Percentiles rank a stretch among this genome's conserved stretches.
These are phyloP conservation scores for Misgurnus mizolepis DNA, from an alignment of 2,113 vertebrate genomes.

Conservation along the genomic window DNA sequence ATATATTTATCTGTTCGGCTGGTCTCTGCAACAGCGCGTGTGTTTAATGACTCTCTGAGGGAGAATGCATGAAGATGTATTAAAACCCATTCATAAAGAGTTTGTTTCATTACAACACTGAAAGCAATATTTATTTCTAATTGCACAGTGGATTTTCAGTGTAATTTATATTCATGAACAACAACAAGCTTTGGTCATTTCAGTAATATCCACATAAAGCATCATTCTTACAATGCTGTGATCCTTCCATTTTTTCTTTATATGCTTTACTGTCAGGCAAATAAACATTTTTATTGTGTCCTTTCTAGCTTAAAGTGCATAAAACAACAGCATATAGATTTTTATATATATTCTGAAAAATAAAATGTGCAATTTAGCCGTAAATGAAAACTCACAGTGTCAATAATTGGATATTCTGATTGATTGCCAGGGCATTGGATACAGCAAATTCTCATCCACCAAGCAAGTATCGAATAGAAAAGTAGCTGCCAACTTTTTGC, in stretches of 20 bases:
- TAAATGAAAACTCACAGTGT: too few relatives aligned
- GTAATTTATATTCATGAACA: background rate
- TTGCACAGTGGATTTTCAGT: background rate
- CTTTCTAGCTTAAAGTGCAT: background rate
- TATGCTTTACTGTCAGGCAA: background rate
- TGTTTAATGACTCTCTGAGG: conserved; percentile 33
- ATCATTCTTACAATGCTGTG: background rate
- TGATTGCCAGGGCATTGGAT: too few relatives aligned
- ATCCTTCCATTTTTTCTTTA: background rate
- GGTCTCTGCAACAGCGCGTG: conserved; percentile 8
- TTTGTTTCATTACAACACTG: conserved; percentile 15
- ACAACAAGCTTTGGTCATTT: background rate
- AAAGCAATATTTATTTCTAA: background rate
- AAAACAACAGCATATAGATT: background rate
- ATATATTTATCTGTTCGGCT: background rate
- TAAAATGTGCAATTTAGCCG: too few relatives aligned
- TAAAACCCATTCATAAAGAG: background rate
- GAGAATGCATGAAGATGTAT: background rate
- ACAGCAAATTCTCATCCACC: too few relatives aligned
- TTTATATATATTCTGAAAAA: too few relatives aligned
- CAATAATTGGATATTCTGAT: too few relatives aligned
- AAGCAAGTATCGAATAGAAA: too few relatives aligned
- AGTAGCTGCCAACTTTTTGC: too few relatives aligned
- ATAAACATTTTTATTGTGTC: background rate
- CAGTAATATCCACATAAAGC: background rate